Base-by-base conservation (phyloP, 2,113 vertebrate species). In the Ceyx margarethae region DNA sequence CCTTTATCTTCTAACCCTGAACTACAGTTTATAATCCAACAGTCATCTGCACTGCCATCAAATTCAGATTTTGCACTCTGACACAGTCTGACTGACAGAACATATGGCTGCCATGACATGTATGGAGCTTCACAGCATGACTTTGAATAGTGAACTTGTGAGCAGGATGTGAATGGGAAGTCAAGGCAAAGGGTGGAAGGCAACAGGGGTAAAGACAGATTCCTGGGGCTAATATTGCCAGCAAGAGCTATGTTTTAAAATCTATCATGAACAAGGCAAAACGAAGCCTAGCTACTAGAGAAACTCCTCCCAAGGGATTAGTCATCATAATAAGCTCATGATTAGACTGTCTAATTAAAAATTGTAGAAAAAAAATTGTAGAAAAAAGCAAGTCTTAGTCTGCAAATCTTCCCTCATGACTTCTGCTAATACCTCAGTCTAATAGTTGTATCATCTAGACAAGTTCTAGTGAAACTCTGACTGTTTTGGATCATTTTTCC, bases 261-360 rank as follows among this genome's bases (percentile, higher is more conserved):
- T 56, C 51, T 29, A 20, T 33, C 7, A 69, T 5, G 17, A 68
- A 65, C 45, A 79, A 65, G 33, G 40, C 51, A 66, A 91, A 79
- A 79, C 15, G n/a, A 86, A 75, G 78, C 21, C 51, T 45, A 40
- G 66, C 26, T 22, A 50, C 31, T 75, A 50, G 10, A 20, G 71
- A 20, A 81, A 90, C 28, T 26, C 26, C 48, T 85, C 72, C 57
- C 79, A 85, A 85, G 26, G 33, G n/a, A 43, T 82, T 20, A 85
- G 17, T 69, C 43, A 79, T n/a, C 37, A 67, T 26, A 33, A 48
- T 14, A 88, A 94, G 2, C 9, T 54, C 53, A 54, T 37, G 17
- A 85, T 78, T 51, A 72, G 53, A 29, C 31, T 40, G 25, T 13
- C 67, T 64, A 82, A 23, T 53, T 88, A 26, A 79, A 79, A 33